Evolutionary conservation across 2,797 vertebrate genomes (phyloP).

Genomic region (Acropternis orthonyx): DNA sequence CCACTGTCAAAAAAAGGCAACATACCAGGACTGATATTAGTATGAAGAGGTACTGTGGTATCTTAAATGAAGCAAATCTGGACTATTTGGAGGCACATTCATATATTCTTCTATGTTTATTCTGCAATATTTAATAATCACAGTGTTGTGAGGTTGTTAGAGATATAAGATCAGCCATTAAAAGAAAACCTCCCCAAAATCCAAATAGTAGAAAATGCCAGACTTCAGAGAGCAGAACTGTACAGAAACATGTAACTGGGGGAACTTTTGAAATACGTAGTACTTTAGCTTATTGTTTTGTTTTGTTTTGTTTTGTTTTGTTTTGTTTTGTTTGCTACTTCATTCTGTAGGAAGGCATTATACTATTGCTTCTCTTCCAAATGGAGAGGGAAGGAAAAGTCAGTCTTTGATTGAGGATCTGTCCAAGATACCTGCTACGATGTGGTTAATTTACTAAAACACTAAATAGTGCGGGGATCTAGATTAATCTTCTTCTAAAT

Average conservation of each 20-base stretch:
- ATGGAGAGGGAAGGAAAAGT: neutral
- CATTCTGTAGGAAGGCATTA: neutral
- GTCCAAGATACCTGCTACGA: neutral
- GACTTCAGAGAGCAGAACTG: neutral
- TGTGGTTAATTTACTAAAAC: neutral
- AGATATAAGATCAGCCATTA: neutral
- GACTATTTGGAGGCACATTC: neutral
- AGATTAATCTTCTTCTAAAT: neutral
- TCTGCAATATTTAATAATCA: neutral
- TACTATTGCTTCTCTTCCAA: neutral
- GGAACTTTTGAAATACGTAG: neutral
- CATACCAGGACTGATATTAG: neutral
- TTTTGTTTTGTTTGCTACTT: neutral
- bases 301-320: neutral
- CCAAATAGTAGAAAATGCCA: neutral
- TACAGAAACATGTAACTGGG: neutral
- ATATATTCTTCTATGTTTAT: neutral
- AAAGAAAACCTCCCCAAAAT: neutral
- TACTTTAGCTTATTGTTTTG: neutral
- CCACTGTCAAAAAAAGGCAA: neutral
- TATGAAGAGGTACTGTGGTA: neutral
- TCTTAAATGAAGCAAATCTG: neutral
- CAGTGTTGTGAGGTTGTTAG: neutral
- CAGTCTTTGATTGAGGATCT: neutral
- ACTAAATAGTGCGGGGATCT: neutral